These are phyloP conservation scores for Iphiclides podalirius DNA, from an alignment of 2,888 invertebrate genomes.

Conservation along the genomic window DNA sequence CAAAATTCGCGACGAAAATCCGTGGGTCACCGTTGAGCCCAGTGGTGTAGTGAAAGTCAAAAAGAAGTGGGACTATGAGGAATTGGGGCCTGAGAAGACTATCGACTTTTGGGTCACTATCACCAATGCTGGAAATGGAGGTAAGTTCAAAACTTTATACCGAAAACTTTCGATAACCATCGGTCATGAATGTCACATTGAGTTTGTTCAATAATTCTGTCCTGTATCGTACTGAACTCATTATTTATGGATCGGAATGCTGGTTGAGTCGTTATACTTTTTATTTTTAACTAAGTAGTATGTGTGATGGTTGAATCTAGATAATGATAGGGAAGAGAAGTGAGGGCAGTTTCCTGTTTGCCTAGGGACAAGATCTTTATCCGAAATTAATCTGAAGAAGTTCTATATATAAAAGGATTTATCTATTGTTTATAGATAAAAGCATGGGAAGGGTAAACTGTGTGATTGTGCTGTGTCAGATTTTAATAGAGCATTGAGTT, in stretches of 20 bases:
- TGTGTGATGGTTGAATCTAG: slow-evolving; percentile 58
- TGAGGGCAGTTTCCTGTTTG: too few relatives aligned
- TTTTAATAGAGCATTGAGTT: too few relatives aligned
- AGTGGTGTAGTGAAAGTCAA: slow-evolving; percentile 95
- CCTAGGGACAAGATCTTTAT: too few relatives aligned
- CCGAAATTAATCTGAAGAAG: too few relatives aligned
- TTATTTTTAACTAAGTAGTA: slow-evolving; percentile 36
- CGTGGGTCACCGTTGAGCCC: slow-evolving; percentile 95
- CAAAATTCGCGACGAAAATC: slow-evolving; percentile 95
- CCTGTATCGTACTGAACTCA: too few relatives aligned
- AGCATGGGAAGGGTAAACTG: too few relatives aligned
- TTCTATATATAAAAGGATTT: too few relatives aligned
- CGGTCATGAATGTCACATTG: too few relatives aligned
- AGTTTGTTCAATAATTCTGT: too few relatives aligned
- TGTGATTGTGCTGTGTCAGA: too few relatives aligned
- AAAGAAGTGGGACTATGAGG: slow-evolving; percentile 98
- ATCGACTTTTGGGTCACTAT: slow-evolving; percentile 98
- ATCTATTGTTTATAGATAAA: too few relatives aligned
- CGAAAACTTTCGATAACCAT: too few relatives aligned
- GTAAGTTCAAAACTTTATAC: slow-evolving; percentile 82
- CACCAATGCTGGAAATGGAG: slow-evolving; percentile 92
- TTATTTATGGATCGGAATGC: neutral
- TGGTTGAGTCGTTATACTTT: slow-evolving; percentile 4
- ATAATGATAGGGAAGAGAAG: slow-evolving; percentile 25
- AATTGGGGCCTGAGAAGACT: slow-evolving; percentile 95